phyloP scores from a whole-genome alignment of 2,888 invertebrate species.

The Tetranychus truncatus region DNA sequence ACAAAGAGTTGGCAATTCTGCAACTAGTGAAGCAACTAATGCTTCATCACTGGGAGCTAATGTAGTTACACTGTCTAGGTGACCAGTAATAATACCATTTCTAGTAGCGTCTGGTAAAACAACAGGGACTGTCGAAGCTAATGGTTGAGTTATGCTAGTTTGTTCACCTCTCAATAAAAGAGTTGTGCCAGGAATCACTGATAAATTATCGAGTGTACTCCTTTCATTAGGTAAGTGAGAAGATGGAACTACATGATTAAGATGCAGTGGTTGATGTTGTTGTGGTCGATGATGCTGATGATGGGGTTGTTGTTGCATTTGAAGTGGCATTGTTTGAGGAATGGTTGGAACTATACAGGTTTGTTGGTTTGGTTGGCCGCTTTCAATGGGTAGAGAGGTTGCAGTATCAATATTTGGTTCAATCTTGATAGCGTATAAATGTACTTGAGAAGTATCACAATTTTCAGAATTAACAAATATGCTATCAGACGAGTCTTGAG shows the following conservation, averaged over 20 bases:
- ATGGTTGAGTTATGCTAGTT: not conserved
- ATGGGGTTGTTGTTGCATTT: not conserved
- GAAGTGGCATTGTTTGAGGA: not conserved
- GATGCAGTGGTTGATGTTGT: not conserved
- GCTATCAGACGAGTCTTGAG: conserved; percentile 12
- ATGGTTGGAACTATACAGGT: not conserved
- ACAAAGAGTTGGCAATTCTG: conserved; percentile 16
- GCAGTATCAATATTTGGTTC: not conserved
- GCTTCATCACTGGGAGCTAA: conserved; percentile 18
- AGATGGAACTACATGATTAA: not conserved
- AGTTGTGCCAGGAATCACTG: not conserved
- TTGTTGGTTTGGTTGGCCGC: not conserved
- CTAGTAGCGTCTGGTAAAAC: not conserved
- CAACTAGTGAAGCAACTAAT: conserved; percentile 18
- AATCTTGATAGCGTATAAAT: conserved; percentile 9
- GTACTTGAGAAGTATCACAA: conserved; percentile 10
- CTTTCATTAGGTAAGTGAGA: conserved; percentile 2
- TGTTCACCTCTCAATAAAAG: not conserved
- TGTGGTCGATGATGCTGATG: not conserved
- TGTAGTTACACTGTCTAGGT: conserved; percentile 8
- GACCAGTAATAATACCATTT: not conserved
- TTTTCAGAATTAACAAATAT: not conserved
- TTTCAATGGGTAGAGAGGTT: not conserved
- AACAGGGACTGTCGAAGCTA: not conserved
- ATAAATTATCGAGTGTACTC: not conserved